Evolutionary conservation across 2,113 vertebrate species (phyloP).

Genomic region (Echinops telfairi): DNA sequence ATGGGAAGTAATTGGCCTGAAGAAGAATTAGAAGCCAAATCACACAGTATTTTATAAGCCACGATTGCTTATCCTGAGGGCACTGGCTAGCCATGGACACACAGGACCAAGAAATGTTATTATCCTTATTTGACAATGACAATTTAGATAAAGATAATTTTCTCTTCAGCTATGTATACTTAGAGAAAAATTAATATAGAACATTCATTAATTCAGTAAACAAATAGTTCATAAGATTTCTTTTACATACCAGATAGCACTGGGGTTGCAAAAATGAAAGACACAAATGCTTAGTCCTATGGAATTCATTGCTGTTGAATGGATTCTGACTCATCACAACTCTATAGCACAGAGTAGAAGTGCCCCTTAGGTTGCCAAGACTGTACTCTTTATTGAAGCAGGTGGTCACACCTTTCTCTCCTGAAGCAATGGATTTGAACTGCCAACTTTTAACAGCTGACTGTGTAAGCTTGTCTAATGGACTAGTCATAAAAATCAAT

Average conservation of each 20-base stretch:
- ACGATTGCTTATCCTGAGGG: neutral
- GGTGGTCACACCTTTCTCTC: neutral
- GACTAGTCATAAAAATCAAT: conserved; percentile 1
- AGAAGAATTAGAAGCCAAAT: neutral
- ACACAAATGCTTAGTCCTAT: neutral
- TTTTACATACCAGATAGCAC: conserved; percentile 24
- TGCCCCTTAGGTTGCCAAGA: neutral
- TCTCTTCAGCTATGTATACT: neutral
- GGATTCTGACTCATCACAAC: neutral
- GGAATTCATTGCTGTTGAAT: neutral
- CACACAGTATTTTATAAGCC: neutral
- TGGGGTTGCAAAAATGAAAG: conserved; percentile 5
- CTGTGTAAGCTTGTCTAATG: neutral
- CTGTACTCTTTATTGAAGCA: neutral
- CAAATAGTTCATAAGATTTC: neutral
- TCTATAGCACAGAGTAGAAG: neutral
- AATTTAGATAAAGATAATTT: conserved; percentile 10
- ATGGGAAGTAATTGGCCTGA: neutral
- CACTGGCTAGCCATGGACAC: neutral
- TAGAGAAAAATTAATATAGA: conserved; percentile 27
- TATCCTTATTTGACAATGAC: conserved; percentile 5
- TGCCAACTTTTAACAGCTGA: neutral
- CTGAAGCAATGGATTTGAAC: neutral
- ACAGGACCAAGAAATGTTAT: neutral
- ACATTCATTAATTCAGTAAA: conserved; percentile 20